Evolutionary conservation across 2,888 invertebrate genomes (phyloP).

Genomic region (Meiosimyza decipiens): DNA sequence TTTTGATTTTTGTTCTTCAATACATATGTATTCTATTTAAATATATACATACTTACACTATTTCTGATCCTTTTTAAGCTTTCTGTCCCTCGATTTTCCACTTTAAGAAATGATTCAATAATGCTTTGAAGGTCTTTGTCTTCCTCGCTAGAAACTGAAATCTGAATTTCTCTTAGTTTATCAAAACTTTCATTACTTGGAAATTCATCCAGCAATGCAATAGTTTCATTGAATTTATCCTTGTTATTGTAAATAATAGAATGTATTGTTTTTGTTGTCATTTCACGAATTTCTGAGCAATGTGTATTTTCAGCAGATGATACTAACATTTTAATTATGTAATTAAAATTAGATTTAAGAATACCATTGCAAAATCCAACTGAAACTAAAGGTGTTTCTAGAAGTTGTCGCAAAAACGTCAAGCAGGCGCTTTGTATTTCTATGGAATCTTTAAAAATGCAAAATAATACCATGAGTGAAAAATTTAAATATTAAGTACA

Average conservation of each 20-base stretch:
- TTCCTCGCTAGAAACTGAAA: conserved; percentile 17
- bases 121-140: conserved; percentile 38
- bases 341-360: conserved; percentile 47
- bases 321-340: conserved; percentile 52
- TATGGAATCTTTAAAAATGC: conserved; percentile 39
- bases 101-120: conserved; percentile 46
- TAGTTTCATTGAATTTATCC: conserved; percentile 43
- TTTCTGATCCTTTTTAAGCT: conserved; percentile 48
- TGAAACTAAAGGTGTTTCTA: conserved; percentile 42
- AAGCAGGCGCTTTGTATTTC: conserved; percentile 48
- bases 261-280: conserved; percentile 45
- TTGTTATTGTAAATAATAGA: conserved; percentile 45
- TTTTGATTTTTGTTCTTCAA: too few relatives aligned
- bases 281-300: conserved; percentile 39
- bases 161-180: conserved; percentile 44
- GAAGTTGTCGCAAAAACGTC: conserved; percentile 45
- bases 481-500: background rate
- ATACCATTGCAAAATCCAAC: conserved; percentile 34
- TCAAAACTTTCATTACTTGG: conserved; percentile 44
- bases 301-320: conserved; percentile 37
- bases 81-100: conserved; percentile 46
- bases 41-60: conserved; percentile 46
- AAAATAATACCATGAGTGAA: conserved; percentile 15
- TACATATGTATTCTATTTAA: too few relatives aligned
- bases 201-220: conserved; percentile 51